phyloP scores from a whole-genome alignment of 2,888 invertebrate species.

The Linnaemya tessellans region DNA sequence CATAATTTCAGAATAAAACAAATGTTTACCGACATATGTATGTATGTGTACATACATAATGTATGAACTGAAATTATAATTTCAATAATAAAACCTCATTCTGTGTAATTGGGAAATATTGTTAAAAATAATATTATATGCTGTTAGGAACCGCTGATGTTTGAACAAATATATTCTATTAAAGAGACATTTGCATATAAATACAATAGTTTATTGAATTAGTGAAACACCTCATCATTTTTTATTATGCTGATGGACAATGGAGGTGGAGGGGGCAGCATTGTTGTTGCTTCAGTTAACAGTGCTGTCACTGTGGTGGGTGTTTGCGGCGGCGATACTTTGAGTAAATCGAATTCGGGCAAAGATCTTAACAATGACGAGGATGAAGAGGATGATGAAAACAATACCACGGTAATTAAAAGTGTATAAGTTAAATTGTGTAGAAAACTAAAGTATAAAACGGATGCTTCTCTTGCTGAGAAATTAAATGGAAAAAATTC shows the following conservation, averaged over 20 bases:
- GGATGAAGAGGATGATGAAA: conserved; percentile 73
- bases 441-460: background rate
- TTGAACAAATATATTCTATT: background rate
- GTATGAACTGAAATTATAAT: background rate
- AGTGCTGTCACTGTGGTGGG: conserved; percentile 67
- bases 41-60: background rate
- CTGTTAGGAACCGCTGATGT: background rate
- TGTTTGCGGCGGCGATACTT: conserved; percentile 48
- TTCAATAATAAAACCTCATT: conserved; percentile 3
- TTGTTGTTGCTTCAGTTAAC: conserved; percentile 55
- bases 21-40: background rate
- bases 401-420: conserved; percentile 76
- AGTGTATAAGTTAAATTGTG: background rate
- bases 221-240: conserved; percentile 5
- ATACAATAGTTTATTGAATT: background rate
- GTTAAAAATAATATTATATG: background rate
- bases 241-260: conserved; percentile 76
- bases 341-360: conserved; percentile 54
- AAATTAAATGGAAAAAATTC: background rate
- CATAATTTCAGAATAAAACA: background rate
- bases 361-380: conserved; percentile 56
- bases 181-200: background rate
- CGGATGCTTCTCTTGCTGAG: too few relatives aligned
- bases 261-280: conserved; percentile 55
- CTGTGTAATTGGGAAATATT: background rate